Conservation (phyloP, 1,140 invertebrate genomes). For the Campoletis sonorensis region DNA sequence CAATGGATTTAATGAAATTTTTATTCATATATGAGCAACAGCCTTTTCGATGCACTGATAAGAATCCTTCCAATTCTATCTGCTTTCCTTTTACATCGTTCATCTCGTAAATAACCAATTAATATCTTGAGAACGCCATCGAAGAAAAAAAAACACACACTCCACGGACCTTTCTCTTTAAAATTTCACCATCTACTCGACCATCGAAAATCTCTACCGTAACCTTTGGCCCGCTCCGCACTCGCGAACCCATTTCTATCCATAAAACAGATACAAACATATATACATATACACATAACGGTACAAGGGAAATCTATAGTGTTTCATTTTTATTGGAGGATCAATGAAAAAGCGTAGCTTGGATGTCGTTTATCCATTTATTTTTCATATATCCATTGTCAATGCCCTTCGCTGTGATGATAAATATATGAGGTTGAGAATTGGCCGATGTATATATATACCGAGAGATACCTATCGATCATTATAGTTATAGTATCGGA, state of each 20-base stretch:
- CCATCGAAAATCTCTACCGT: background rate
- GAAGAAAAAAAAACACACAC: too few species aligned
- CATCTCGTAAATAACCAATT: too few species aligned
- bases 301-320: background rate
- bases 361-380: conserved; percentile 29
- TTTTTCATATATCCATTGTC: conserved; percentile 32
- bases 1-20: background rate
- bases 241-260: too few species aligned
- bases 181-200: background rate
- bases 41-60: too few species aligned
- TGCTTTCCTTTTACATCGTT: background rate
- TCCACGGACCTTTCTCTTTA: background rate
- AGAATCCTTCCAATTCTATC: too few species aligned
- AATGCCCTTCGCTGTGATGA: background rate
- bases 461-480: conserved; percentile 27
- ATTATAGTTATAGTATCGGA: conserved; percentile 18
- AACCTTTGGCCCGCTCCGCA: too few species aligned
- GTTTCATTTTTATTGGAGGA: background rate
- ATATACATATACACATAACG: background rate
- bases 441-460: background rate
- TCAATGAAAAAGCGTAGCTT: conserved; percentile 20
- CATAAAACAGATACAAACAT: background rate
- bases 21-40: too few species aligned
- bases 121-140: too few species aligned
- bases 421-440: background rate